Evolutionary conservation across 2,888 invertebrate genomes (phyloP), one percentile per base, ranked within the genome.

Genomic region (Acrobasis suavella): DNA sequence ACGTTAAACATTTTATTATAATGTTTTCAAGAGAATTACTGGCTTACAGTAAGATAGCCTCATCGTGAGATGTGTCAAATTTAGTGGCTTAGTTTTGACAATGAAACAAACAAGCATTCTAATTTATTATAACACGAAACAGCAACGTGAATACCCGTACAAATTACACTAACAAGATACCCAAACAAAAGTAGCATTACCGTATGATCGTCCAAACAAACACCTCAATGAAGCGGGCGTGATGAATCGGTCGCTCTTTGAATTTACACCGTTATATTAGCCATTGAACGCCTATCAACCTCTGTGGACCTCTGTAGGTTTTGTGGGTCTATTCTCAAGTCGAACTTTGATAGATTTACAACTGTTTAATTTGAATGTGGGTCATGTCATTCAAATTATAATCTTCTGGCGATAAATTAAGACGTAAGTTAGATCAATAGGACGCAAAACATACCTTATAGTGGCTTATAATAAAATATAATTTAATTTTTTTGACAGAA

Each of bases 201-300:
- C 9, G 60, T 62, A 64, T 62, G 62, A 65, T 56, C 61, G 52
- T 58, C 59, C 51, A 58, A 61, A 62, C 62, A 38, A 67, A 60
- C 62, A 64, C 65, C 67, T 60, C 59, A 65, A 63, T 46, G 51
- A 58, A 55, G 50, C 37, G 60, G 49, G 60, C 66, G 66, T 67
- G 66, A 67, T 65, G 68, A 68, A 66, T 66, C 66, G 62, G 60
- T 62, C 51, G 63, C 58, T 65, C 69, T 62, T 50, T 63, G 67
- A 67, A 67, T 65, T 68, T 64, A 64, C 64, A 66, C 65, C 64
- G 64, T 61, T 64, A 63, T 60, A 65, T 69, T 17, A 56, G 39
- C 69, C 62, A 67, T 69, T 67, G 65, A n/a, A 37, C 59, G 39
- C 46, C 39, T 42, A 62, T 55, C 51, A 64, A 46, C 46, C 46